Percentiles rank a stretch among this genome's conserved stretches.
Conservation (phyloP, 2,888 invertebrate species). For the Odontothrips loti region DNA sequence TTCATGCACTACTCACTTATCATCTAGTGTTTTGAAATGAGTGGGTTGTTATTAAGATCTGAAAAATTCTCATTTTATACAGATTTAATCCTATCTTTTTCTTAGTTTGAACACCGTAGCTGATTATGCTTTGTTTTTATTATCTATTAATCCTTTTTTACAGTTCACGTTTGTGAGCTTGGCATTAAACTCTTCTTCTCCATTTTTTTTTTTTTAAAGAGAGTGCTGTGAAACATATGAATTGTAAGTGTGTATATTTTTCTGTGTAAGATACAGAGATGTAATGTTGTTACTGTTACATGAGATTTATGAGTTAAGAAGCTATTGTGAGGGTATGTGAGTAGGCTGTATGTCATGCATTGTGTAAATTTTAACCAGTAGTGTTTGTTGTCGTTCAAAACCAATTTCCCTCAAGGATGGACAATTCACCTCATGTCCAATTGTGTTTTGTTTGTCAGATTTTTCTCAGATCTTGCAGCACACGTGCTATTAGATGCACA, state of each 20-base stretch:
- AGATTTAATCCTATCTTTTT: not conserved
- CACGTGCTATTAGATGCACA: too few relatives aligned
- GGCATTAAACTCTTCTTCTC: not conserved
- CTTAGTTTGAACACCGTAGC: not conserved
- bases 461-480: too few relatives aligned
- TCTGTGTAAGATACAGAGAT: slow-evolving; percentile 24
- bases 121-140: not conserved
- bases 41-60: too few relatives aligned
- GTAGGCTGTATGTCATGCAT: too few relatives aligned
- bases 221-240: slow-evolving; percentile 14
- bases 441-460: too few relatives aligned
- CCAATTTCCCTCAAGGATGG: too few relatives aligned
- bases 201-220: not conserved
- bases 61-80: too few relatives aligned
- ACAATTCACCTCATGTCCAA: too few relatives aligned
- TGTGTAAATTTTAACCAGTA: too few relatives aligned
- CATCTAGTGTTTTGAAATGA: not conserved
- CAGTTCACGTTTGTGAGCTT: not conserved
- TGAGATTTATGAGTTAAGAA: slow-evolving; percentile 2
- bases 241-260: slow-evolving; percentile 23
- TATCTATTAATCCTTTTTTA: not conserved
- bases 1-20: slow-evolving; percentile 9
- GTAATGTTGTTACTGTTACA: slow-evolving; percentile 21
- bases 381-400: too few relatives aligned
- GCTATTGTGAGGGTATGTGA: not conserved